Percentiles rank a stretch among this genome's conserved stretches.
Evolutionary conservation across 2,113 vertebrate species (phyloP).

Genomic region (Hemibates koningsi): DNA sequence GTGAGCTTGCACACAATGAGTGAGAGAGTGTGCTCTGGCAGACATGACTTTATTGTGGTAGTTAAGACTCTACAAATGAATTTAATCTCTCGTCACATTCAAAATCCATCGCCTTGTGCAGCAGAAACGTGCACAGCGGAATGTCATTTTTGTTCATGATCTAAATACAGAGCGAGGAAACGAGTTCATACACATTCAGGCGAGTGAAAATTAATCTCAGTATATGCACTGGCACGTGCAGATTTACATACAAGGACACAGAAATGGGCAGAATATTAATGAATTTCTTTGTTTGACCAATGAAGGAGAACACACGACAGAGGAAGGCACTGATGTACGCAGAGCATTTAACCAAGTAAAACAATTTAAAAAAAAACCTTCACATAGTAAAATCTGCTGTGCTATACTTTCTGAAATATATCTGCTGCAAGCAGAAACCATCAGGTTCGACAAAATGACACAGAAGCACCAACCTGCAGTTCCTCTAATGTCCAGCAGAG

Average conservation of each 20-base stretch:
- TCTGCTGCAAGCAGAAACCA: too few species aligned
- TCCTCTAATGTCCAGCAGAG: too few species aligned
- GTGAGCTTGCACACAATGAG: neutral
- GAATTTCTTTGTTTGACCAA: neutral
- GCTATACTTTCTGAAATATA: too few species aligned
- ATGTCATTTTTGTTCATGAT: neutral
- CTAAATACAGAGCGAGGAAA: neutral
- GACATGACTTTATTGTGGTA: slow-evolving; percentile 12
- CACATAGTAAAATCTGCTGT: too few species aligned
- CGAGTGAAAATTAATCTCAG: neutral
- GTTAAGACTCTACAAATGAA: slow-evolving; percentile 25
- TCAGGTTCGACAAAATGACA: too few species aligned
- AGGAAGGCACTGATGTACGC: neutral
- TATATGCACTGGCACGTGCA: neutral
- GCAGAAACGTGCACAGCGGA: neutral
- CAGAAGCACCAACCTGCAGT: too few species aligned
- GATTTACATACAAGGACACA: neutral
- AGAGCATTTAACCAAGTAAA: neutral
- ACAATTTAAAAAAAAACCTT: neutral
- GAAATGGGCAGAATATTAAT: neutral
- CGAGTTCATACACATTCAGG: neutral
- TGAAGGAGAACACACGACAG: neutral
- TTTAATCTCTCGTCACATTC: slow-evolving; percentile 32
- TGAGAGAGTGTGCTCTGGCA: neutral
- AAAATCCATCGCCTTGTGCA: slow-evolving; percentile 11